These are phyloP conservation scores for Bufo bufo DNA, from an alignment of 2,113 vertebrate genomes.

Conservation along the genomic window DNA sequence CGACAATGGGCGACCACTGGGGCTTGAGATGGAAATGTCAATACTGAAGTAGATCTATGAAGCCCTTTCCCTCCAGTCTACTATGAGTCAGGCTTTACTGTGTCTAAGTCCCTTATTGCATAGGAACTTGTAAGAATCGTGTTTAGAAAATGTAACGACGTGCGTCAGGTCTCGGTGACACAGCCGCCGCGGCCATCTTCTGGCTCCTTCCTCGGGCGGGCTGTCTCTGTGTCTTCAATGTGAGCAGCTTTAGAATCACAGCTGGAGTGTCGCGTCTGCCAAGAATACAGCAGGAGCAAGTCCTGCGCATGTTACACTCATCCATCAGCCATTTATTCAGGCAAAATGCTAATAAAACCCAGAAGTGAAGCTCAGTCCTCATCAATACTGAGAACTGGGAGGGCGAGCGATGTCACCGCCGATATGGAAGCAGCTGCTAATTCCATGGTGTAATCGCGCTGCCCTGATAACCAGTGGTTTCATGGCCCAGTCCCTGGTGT, in stretches of 20 bases:
- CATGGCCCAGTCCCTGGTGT: not conserved
- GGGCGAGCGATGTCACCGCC: not conserved
- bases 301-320: not conserved
- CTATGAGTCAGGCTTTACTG: not conserved
- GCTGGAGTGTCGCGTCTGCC: not conserved
- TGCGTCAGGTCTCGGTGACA: not conserved
- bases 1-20: not conserved
- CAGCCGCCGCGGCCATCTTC: not conserved
- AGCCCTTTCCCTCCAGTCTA: not conserved
- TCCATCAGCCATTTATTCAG: not conserved
- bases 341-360: not conserved
- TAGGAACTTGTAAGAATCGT: not conserved
- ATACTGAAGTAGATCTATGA: not conserved
- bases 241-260: not conserved
- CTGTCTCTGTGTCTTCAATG: not conserved
- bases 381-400: not conserved
- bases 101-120: not conserved
- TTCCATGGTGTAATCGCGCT: too few relatives aligned
- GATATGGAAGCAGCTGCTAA: too few relatives aligned
- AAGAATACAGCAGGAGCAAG: not conserved
- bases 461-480: too few relatives aligned
- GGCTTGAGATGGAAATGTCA: not conserved
- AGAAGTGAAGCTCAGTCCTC: not conserved
- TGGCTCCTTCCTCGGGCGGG: not conserved
- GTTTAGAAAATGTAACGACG: not conserved